These are phyloP conservation scores for Petroica traversi DNA, from an alignment of 2,113 vertebrate genomes.

Conservation along the genomic window DNA sequence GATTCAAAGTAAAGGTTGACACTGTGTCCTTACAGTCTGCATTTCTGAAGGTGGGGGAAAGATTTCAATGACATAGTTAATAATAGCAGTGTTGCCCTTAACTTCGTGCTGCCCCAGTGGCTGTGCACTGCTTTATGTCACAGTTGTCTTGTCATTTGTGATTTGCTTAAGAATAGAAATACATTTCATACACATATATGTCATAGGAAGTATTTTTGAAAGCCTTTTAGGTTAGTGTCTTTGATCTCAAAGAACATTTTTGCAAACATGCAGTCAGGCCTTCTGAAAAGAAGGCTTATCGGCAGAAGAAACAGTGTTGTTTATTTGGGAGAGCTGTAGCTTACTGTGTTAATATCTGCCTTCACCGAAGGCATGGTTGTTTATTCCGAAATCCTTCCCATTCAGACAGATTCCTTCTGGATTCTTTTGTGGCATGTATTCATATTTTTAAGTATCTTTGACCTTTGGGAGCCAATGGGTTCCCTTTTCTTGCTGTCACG, in stretches of 20 bases:
- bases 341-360: background rate
- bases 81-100: constrained; percentile 49
- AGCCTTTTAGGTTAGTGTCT: constrained; percentile 9
- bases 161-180: constrained; percentile 9
- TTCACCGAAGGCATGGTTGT: background rate
- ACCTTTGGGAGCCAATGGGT: background rate
- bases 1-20: constrained; percentile 3
- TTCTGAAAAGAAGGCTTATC: constrained; percentile 20
- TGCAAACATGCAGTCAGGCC: constrained; percentile 21
- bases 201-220: background rate
- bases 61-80: constrained; percentile 52
- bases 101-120: constrained; percentile 39
- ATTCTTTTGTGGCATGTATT: background rate
- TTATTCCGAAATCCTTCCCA: background rate
- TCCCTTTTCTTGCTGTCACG: background rate
- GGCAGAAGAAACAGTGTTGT: background rate
- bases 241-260: constrained; percentile 7
- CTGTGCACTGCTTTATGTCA: constrained; percentile 9
- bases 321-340: constrained; percentile 24
- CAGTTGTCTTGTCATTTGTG: constrained; percentile 1
- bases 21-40: background rate
- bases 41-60: constrained; percentile 39
- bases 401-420: background rate
- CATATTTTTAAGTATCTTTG: background rate
- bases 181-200: background rate